Percentiles rank a stretch among this genome's conserved stretches.
These are phyloP conservation scores for Rallus crepitans DNA, from an alignment of 2,797 vertebrate genomes.

Conservation along the genomic window DNA sequence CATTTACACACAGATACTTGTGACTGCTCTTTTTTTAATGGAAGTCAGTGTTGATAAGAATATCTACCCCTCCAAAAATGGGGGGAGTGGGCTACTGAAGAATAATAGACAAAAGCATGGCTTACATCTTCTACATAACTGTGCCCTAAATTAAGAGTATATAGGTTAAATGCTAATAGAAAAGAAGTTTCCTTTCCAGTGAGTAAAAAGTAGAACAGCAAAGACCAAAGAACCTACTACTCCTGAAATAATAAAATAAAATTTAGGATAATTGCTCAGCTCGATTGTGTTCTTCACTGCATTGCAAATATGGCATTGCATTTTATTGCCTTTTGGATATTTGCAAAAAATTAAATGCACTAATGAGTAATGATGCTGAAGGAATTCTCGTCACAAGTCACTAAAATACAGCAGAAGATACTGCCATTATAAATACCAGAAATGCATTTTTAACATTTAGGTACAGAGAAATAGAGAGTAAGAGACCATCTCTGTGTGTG, in stretches of 20 bases:
- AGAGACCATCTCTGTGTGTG: not conserved
- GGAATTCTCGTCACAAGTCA: not conserved
- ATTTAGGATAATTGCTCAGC: not conserved
- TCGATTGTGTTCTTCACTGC: not conserved
- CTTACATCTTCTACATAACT: not conserved
- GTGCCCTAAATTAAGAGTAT: slow-evolving; percentile 7
- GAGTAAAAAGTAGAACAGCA: not conserved
- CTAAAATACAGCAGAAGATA: not conserved
- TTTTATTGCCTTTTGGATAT: not conserved
- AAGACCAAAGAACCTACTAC: not conserved
- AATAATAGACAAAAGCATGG: not conserved
- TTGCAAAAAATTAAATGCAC: not conserved
- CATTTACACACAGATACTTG: not conserved
- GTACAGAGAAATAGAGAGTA: not conserved
- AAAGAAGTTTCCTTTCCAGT: not conserved
- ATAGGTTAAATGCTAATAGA: slow-evolving; percentile 25
- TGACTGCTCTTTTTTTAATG: not conserved
- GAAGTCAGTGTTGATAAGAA: not conserved
- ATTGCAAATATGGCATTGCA: not conserved
- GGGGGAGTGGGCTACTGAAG: not conserved
- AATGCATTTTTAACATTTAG: not conserved
- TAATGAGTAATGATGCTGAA: not conserved
- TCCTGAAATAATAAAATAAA: not conserved
- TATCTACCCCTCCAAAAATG: not conserved
- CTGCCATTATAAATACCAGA: not conserved